Conservation (phyloP, 1,140 invertebrate genomes). For the Diuraphis noxia region DNA sequence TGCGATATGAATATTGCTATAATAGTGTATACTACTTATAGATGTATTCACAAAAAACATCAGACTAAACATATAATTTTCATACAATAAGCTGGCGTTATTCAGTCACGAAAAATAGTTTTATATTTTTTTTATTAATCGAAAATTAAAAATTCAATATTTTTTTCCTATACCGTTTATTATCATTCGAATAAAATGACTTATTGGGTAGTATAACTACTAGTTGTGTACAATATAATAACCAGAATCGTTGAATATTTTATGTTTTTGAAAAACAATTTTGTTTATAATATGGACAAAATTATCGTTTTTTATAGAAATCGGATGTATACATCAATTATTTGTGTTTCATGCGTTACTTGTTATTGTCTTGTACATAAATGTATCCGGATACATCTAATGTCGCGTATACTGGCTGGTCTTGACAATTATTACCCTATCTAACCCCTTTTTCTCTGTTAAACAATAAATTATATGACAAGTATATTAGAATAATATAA, state of each 20-base stretch:
- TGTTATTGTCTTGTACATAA: background rate
- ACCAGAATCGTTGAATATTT: background rate
- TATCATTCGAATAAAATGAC: background rate
- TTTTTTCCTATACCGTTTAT: background rate
- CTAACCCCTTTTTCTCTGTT: background rate
- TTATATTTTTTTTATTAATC: background rate
- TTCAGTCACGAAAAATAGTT: background rate
- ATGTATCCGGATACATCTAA: background rate
- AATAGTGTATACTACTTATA: background rate
- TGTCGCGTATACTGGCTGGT: background rate
- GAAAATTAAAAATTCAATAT: constrained; percentile 1
- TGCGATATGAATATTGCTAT: background rate
- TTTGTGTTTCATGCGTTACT: background rate
- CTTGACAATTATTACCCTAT: background rate
- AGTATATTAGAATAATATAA: background rate
- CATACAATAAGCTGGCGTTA: background rate
- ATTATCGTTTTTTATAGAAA: background rate
- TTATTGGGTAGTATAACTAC: background rate
- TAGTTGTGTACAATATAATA: background rate
- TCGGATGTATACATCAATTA: background rate
- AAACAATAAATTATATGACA: background rate
- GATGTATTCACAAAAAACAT: background rate
- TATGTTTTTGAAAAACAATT: background rate
- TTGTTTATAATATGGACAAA: background rate
- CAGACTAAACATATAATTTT: background rate